Percentiles rank a stretch among this genome's conserved stretches.
These are phyloP conservation scores for Melanerpes formicivorus DNA, from an alignment of 2,113 vertebrate genomes.

Conservation along the genomic window DNA sequence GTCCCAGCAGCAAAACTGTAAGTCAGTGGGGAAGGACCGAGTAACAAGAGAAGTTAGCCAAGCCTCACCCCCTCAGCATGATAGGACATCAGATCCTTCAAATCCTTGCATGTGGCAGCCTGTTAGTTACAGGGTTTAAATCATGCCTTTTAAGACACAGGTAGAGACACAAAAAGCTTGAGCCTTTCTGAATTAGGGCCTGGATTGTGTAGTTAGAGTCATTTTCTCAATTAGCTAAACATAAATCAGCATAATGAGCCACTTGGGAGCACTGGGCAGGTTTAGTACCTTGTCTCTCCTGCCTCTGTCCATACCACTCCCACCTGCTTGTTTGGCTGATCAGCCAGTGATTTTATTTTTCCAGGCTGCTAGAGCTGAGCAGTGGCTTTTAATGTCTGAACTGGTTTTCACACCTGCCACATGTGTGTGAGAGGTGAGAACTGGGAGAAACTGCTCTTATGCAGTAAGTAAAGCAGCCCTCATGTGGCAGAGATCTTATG, in stretches of 20 bases:
- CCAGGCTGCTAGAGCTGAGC: background rate
- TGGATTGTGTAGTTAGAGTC: slow-evolving; percentile 68
- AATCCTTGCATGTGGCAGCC: slow-evolving; percentile 72
- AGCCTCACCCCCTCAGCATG: background rate
- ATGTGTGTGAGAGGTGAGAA: background rate
- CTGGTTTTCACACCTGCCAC: slow-evolving; percentile 20
- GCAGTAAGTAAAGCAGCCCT: background rate
- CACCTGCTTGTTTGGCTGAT: slow-evolving; percentile 37
- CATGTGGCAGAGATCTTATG: background rate
- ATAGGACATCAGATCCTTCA: slow-evolving; percentile 71
- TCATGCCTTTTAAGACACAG: slow-evolving; percentile 64
- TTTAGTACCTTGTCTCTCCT: slow-evolving; percentile 35
- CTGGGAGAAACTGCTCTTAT: background rate
- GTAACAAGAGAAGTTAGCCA: slow-evolving; percentile 77
- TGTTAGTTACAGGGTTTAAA: slow-evolving; percentile 73
- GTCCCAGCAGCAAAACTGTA: slow-evolving; percentile 68
- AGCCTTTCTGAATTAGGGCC: slow-evolving; percentile 65
- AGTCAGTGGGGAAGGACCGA: slow-evolving; percentile 78
- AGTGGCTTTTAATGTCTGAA: background rate
- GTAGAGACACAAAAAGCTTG: slow-evolving; percentile 68
- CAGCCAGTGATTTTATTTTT: slow-evolving; percentile 48
- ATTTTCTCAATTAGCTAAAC: slow-evolving; percentile 77
- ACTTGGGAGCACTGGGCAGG: slow-evolving; percentile 42
- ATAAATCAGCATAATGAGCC: slow-evolving; percentile 79
- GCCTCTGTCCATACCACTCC: slow-evolving; percentile 20